Percentiles rank a stretch among this genome's conserved stretches.
Conservation (phyloP, 2,888 invertebrate species). For the Erebia epiphron region DNA sequence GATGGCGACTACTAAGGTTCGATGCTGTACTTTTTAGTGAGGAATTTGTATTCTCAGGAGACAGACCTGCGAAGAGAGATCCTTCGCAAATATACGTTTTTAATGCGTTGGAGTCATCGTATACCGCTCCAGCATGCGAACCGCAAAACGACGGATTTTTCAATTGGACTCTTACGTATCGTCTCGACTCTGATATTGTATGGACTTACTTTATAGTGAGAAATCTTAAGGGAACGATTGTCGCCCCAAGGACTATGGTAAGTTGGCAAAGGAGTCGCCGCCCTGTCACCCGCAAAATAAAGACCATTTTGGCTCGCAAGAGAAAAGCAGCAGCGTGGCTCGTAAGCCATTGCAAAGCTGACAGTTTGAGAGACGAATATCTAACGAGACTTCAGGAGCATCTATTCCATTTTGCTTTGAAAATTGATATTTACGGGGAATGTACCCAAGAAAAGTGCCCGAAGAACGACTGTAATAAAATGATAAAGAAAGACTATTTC, state of each 20-base stretch:
- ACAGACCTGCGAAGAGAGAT: constrained; percentile 44
- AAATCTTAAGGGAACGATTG: constrained; percentile 46
- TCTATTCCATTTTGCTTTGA: constrained; percentile 54
- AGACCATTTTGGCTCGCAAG: constrained; percentile 50
- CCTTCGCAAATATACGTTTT: constrained; percentile 56
- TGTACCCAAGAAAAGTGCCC: constrained; percentile 51
- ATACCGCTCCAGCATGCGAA: constrained; percentile 54
- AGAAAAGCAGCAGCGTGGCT: constrained; percentile 60
- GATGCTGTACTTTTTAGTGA: constrained; percentile 56
- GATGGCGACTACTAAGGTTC: constrained; percentile 47
- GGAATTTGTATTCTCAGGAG: constrained; percentile 36
- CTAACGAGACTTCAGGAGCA: constrained; percentile 55
- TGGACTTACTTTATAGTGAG: constrained; percentile 59
- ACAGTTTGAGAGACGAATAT: constrained; percentile 53
- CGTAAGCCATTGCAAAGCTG: constrained; percentile 52
- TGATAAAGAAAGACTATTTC: constrained; percentile 56
- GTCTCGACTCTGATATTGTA: constrained; percentile 59
- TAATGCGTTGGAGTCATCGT: constrained; percentile 52
- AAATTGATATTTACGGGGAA: constrained; percentile 56
- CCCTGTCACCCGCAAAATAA: constrained; percentile 44
- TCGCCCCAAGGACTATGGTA: constrained; percentile 53
- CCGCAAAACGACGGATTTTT: constrained; percentile 57
- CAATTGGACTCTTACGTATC: constrained; percentile 65
- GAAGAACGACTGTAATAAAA: constrained; percentile 47
- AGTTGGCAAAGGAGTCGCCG: constrained; percentile 45